These are phyloP conservation scores for Chrysolina haemoptera DNA, from an alignment of 2,888 invertebrate species.

Conservation along the genomic window DNA sequence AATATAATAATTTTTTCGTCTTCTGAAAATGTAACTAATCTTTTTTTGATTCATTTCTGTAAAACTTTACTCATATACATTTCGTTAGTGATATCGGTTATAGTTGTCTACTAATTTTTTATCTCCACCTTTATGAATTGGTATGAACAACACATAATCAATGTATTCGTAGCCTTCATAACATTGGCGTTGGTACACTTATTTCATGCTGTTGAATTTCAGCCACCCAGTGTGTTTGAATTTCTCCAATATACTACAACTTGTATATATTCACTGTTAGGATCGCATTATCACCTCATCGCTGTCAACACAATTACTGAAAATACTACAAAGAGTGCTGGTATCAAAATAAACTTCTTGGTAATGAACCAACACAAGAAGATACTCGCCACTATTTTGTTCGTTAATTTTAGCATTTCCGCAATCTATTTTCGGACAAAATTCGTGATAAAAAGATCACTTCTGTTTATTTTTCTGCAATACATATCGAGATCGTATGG, in stretches of 20 bases:
- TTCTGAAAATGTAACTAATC: too few species aligned
- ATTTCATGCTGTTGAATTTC: not conserved
- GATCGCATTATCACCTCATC: not conserved
- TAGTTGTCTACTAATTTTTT: too few species aligned
- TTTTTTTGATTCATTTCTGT: too few species aligned
- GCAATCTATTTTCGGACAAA: slow-evolving; percentile 22
- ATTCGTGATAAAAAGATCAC: slow-evolving; percentile 3
- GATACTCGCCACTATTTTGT: slow-evolving; percentile 14
- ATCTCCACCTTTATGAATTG: too few species aligned
- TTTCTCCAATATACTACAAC: not conserved
- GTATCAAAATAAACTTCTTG: slow-evolving; percentile 30
- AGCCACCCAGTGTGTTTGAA: too few species aligned
- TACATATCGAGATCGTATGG: slow-evolving; percentile 8
- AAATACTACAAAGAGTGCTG: slow-evolving; percentile 18
- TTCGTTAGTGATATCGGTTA: too few species aligned
- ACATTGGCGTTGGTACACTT: too few species aligned
- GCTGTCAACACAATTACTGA: not conserved
- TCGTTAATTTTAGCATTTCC: slow-evolving; percentile 31
- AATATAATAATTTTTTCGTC: too few species aligned
- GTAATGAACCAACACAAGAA: slow-evolving; percentile 14
- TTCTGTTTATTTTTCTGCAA: slow-evolving; percentile 18
- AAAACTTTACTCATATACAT: too few species aligned
- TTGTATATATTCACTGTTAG: not conserved
- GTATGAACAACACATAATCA: too few species aligned
- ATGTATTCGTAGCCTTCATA: too few species aligned